phyloP scores from a whole-genome alignment of 2,888 invertebrate genomes.

The Pemphredon lugubris region DNA sequence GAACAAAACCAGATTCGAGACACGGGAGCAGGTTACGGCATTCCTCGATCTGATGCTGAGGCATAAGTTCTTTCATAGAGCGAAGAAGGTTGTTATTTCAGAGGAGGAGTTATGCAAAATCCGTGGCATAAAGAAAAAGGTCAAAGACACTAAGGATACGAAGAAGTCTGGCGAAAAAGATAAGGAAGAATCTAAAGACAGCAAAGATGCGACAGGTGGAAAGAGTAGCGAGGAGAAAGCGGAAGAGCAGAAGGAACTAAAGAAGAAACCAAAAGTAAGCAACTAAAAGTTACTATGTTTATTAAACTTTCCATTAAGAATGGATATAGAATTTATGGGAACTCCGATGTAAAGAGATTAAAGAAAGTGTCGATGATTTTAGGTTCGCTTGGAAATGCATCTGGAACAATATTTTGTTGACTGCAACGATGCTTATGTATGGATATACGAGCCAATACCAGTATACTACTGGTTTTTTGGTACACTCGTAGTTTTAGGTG shows the following conservation, averaged over 20 bases:
- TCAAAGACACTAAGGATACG: slow-evolving; percentile 79
- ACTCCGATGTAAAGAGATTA: not conserved
- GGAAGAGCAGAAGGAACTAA: slow-evolving; percentile 83
- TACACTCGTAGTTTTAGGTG: slow-evolving; percentile 93
- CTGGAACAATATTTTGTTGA: slow-evolving; percentile 96
- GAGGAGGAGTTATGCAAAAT: slow-evolving; percentile 81
- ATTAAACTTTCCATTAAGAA: too few relatives aligned
- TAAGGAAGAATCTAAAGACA: slow-evolving; percentile 80
- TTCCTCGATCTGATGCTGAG: slow-evolving; percentile 92
- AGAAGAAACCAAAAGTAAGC: slow-evolving; percentile 80
- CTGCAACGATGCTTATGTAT: slow-evolving; percentile 96
- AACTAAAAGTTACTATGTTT: too few relatives aligned
- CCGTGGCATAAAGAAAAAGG: slow-evolving; percentile 81
- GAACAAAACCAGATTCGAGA: slow-evolving; percentile 90
- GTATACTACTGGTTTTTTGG: slow-evolving; percentile 97
- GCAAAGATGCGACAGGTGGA: slow-evolving; percentile 74
- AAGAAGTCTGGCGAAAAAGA: slow-evolving; percentile 74
- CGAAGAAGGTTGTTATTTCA: slow-evolving; percentile 87
- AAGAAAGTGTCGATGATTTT: slow-evolving; percentile 36
- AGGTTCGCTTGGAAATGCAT: slow-evolving; percentile 97
- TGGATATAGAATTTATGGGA: too few relatives aligned
- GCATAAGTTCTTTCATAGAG: slow-evolving; percentile 97
- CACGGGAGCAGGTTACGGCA: slow-evolving; percentile 89
- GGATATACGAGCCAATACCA: slow-evolving; percentile 98
- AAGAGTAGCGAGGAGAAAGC: slow-evolving; percentile 81